Conservation (phyloP, 92 coral and sea anemone genomes). For the Actinostola sp. region DNA sequence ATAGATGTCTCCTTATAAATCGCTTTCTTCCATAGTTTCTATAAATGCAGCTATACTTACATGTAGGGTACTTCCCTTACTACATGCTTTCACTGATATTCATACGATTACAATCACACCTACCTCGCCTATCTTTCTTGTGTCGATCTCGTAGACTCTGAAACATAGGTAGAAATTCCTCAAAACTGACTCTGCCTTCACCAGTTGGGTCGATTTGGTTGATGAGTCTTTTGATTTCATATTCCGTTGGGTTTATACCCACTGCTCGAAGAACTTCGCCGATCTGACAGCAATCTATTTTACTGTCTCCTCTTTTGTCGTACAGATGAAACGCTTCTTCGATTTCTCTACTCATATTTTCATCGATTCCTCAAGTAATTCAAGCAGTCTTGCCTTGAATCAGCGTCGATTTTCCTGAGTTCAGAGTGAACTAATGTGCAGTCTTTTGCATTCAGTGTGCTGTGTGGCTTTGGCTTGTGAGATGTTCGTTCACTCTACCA, state of each 20-base stretch:
- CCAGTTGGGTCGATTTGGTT: constrained; percentile 68
- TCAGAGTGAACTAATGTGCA: no score
- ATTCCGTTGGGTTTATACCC: constrained; percentile 93
- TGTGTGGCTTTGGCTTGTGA: no score
- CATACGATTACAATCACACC: no score
- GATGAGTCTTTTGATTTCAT: constrained; percentile 77
- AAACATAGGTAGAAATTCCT: constrained; percentile 83
- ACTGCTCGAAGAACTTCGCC: constrained; percentile 98
- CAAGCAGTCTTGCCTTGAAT: not conserved
- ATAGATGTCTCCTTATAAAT: no score
- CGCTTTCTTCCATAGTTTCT: no score
- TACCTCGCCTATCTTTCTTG: constrained; percentile 66
- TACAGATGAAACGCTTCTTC: constrained; percentile 84
- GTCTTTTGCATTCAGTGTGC: no score
- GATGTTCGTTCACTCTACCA: no score
- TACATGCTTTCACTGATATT: no score
- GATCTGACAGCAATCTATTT: constrained; percentile 78
- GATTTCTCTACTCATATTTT: constrained; percentile 20
- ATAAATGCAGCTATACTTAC: no score
- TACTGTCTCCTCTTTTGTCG: constrained; percentile 89
- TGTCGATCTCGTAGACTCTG: constrained; percentile 84
- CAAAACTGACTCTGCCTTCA: constrained; percentile 81
- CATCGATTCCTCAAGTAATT: not conserved
- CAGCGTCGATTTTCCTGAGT: no score
- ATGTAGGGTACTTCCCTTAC: no score